Base-by-base conservation (phyloP, 2,113 vertebrate genomes). In the Gulo gulo region DNA sequence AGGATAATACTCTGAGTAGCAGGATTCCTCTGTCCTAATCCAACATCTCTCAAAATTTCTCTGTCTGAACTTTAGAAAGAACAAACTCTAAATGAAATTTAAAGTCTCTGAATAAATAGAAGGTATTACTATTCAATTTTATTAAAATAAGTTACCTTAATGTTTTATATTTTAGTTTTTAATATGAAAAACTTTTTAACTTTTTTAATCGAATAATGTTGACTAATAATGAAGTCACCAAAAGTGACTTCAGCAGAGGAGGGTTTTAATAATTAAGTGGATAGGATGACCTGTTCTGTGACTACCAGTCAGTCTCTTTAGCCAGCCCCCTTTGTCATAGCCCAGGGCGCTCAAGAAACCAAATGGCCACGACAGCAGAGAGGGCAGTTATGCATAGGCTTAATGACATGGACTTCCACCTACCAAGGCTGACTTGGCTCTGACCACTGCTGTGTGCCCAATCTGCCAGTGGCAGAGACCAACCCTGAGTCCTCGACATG, bases 401-500 rank as follows among this genome's bases (percentile, higher is more conserved):
- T 29, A 31, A 10, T 16, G 36, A 65, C 4, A 13, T 3, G 18
- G 71, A 11, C 21, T 39, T 52, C 23, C 7, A 26, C 18, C 74
- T 24, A 36, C 23, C 2, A 36, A n/a, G 7, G 11, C 16, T 83
- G 39, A 55, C 6, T 4, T 36, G 11, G 2, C 52, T 14, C 6
- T 18, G 9, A 12, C 12, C 14, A 8, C 8, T 31, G 36, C 11
- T 15, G 18, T 26, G 34, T n/a, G 18, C 14, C 52, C 34, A 21
- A 0, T 57, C 24, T 45, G 0, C 52, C 15, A 45, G 23, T 12
- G 24, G 11, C 18, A 4, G 88, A 24, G 21, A 36, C 2, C 24
- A 34, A 63, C 0, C 3, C 2, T 4, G 13, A 42, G 14, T 82
- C 26, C 7, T 8, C 1, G 0, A 2, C 31, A 13, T 4, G 34